A percentile compares a stretch with the other conserved stretches of the same genome.
phyloP scores from a whole-genome alignment of 2,113 vertebrate genomes.

The Serinus canaria region DNA sequence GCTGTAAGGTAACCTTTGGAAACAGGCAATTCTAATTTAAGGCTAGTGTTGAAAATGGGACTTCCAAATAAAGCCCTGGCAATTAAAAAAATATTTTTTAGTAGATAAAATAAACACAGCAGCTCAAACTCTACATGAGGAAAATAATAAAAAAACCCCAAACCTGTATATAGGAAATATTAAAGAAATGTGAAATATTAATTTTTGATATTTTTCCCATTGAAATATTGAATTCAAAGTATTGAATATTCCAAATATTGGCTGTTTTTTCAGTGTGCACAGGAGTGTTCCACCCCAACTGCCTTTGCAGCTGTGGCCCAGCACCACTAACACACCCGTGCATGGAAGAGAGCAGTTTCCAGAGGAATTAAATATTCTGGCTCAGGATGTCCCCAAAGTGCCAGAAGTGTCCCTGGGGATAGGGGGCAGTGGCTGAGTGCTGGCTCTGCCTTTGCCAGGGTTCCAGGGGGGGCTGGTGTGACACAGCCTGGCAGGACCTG shows the following conservation, averaged over 20 bases:
- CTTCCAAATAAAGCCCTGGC: neutral
- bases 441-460: neutral
- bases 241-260: neutral
- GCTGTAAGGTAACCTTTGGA: neutral
- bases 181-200: neutral
- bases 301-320: neutral
- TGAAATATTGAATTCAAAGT: neutral
- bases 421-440: neutral
- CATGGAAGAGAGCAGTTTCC: neutral
- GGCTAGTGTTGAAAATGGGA: neutral
- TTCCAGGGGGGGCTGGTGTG: neutral
- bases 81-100: neutral
- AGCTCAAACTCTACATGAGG: neutral
- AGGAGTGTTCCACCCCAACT: neutral
- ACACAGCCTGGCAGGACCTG: neutral
- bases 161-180: neutral
- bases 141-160: neutral
- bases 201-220: neutral
- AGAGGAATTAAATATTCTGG: constrained; percentile 26
- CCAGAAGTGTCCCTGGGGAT: neutral
- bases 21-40: neutral
- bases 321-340: neutral
- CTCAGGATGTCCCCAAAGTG: constrained; percentile 20
- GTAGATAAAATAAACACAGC: neutral
- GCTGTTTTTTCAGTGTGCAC: neutral